Conservation (phyloP, 2,797 vertebrate genomes). For the Kryptopterus vitreolus region DNA sequence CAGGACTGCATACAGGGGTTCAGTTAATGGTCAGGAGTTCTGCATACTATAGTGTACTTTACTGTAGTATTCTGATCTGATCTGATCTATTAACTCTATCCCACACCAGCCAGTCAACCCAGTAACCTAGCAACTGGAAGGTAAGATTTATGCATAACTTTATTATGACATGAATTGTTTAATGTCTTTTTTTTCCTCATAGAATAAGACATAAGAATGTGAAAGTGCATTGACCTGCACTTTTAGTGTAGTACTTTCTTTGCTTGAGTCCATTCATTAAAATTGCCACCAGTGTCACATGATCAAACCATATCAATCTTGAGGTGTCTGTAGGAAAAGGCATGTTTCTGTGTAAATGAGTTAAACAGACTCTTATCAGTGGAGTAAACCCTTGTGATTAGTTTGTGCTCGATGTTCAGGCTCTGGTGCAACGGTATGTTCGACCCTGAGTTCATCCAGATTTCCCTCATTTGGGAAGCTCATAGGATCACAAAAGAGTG, state of each 20-base stretch:
- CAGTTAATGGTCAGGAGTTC: constrained; percentile 2
- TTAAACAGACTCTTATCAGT: constrained; percentile 11
- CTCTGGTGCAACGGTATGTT: constrained; percentile 13
- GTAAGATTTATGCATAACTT: constrained; percentile 3
- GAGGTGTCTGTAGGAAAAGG: neutral
- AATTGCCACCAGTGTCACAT: neutral
- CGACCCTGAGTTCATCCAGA: neutral
- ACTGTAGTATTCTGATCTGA: neutral
- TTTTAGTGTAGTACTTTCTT: neutral
- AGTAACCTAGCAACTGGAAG: neutral
- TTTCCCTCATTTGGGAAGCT: too few relatives aligned
- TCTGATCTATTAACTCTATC: neutral
- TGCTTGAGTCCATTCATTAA: neutral
- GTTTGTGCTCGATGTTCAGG: neutral
- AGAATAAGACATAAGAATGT: neutral
- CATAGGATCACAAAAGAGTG: neutral
- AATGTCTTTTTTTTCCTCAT: neutral
- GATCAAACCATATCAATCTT: neutral
- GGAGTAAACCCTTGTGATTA: neutral
- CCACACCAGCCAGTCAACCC: neutral
- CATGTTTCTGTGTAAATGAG: neutral
- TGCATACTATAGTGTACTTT: neutral
- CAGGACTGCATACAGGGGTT: neutral
- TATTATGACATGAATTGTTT: neutral
- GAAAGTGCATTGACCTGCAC: neutral